These are phyloP conservation scores for Callaeas wilsoni DNA, from an alignment of 2,113 vertebrate species.

Conservation along the genomic window DNA sequence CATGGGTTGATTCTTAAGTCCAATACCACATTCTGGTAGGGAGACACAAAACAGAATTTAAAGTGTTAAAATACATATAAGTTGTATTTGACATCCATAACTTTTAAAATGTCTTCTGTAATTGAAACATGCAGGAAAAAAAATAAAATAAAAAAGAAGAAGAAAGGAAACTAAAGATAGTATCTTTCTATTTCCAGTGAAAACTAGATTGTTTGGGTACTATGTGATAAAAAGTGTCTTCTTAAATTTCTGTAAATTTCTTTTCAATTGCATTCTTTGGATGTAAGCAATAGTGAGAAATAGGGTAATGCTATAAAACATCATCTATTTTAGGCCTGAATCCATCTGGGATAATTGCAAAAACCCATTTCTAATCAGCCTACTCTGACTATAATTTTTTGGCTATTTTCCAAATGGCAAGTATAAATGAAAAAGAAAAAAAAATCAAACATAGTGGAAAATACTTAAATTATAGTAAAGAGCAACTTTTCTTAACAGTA, in stretches of 20 bases:
- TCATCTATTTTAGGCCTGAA: background rate
- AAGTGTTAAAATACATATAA: background rate
- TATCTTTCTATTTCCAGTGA: background rate
- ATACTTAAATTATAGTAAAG: background rate
- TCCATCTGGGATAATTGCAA: background rate
- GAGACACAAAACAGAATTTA: background rate
- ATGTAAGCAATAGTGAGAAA: background rate
- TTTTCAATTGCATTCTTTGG: background rate
- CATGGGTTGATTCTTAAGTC: background rate
- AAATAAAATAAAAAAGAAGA: too few species aligned
- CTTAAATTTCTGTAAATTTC: background rate
- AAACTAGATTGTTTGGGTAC: background rate
- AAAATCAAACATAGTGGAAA: background rate
- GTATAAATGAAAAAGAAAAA: background rate
- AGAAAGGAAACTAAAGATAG: background rate
- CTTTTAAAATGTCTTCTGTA: background rate
- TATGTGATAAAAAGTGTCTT: background rate
- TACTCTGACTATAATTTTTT: background rate
- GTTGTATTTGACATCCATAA: rapidly evolving
- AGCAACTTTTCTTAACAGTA: background rate
- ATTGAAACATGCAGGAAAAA: background rate
- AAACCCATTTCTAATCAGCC: background rate
- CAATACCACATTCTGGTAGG: rapidly evolving
- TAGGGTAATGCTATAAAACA: background rate
- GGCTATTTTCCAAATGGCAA: background rate